Evolutionary conservation across 2,888 invertebrate genomes (phyloP).

Genomic region (Dorcus parallelipipedus): DNA sequence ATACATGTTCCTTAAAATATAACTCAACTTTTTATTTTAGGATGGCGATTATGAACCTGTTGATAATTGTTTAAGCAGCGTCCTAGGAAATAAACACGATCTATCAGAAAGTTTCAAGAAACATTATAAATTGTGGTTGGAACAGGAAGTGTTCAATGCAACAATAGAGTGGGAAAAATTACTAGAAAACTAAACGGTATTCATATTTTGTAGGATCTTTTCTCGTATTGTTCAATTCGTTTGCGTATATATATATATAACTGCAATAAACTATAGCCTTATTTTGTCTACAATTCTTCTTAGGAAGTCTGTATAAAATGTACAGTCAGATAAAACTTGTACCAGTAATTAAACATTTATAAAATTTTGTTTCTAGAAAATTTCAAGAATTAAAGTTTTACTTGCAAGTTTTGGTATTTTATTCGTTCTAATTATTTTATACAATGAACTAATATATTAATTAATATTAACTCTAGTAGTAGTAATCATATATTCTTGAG

Average conservation of each 20-base stretch:
- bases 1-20: not conserved
- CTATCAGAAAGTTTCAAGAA: constrained; percentile 90
- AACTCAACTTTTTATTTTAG: constrained; percentile 30
- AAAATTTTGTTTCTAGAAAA: not conserved
- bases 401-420: too few relatives aligned
- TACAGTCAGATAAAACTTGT: not conserved
- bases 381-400: not conserved
- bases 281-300: constrained; percentile 1
- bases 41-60: constrained; percentile 64
- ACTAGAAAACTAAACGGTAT: constrained; percentile 20
- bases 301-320: not conserved
- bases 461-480: too few relatives aligned
- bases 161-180: constrained; percentile 75
- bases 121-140: constrained; percentile 92
- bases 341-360: too few relatives aligned
- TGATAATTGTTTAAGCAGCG: constrained; percentile 80
- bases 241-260: not conserved
- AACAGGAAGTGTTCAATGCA: constrained; percentile 92
- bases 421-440: too few relatives aligned
- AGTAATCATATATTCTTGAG: too few relatives aligned
- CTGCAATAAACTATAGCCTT: constrained; percentile 1
- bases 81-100: constrained; percentile 73
- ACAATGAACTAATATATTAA: too few relatives aligned
- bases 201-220: not conserved
- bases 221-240: not conserved